Evolutionary conservation across 2,113 vertebrate genomes (phyloP).

Genomic region (Himantopus leucocephalus): DNA sequence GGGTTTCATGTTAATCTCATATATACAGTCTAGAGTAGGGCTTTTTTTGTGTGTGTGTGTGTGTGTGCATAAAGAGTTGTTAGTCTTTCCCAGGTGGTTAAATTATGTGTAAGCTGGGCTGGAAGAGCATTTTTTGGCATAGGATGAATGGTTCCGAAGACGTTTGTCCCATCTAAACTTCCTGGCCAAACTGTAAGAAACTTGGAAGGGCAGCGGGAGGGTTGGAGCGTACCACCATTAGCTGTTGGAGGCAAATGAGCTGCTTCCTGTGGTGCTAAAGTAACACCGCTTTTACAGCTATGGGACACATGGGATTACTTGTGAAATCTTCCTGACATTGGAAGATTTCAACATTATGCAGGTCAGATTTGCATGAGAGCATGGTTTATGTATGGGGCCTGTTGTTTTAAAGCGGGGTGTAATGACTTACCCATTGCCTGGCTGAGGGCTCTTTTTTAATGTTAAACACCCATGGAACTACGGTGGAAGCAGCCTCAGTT

Average conservation of each 20-base stretch:
- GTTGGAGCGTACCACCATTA: background rate
- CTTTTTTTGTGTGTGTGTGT: too few relatives aligned
- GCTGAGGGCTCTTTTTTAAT: conserved; percentile 39
- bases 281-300: background rate
- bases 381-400: conserved; percentile 15
- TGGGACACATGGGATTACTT: background rate
- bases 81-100: background rate
- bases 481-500: background rate
- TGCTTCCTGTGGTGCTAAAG: background rate
- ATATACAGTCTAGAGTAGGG: background rate
- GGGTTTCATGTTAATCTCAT: background rate
- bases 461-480: conserved; percentile 34
- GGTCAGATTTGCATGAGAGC: conserved; percentile 44
- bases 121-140: background rate
- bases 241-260: background rate
- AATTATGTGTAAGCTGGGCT: background rate
- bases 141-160: background rate
- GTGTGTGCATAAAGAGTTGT: background rate
- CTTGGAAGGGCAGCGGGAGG: background rate
- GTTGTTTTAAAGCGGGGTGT: conserved; percentile 43
- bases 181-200: background rate
- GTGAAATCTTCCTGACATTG: background rate
- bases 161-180: background rate
- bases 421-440: conserved; percentile 57
- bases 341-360: background rate